Evolutionary conservation across 92 coral and sea anemone genomes (phyloP), one percentile per base, ranked within the genome.

Genomic region (Palythoa caribaeorum): DNA sequence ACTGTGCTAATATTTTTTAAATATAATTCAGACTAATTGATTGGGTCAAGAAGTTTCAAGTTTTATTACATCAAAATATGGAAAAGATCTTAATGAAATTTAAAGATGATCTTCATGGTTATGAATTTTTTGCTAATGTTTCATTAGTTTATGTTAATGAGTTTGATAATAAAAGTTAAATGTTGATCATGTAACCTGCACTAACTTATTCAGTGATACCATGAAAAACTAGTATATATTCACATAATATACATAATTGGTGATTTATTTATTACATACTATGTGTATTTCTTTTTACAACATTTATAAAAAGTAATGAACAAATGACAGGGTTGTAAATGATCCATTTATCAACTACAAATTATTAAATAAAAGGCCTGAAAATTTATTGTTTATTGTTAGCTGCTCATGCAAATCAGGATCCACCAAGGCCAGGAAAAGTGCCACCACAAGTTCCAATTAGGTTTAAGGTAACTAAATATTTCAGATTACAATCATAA

Each of bases 351-450:
- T 54, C 60, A 54, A 54, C 60, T 54, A 54, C 15, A 54, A 54
- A 6, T 54, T 2, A 54, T 54, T 54, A 54, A 63, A 15, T 19
- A 2, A 63, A 63, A 16, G 70, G 20, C 70, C 70, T 63, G 28
- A 63, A n/a, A 63, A 63, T 63, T 63, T 28, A 63, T 19, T 63
- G 28, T 63, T 68, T 63, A 63, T 19, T 63, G 16, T 19, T 63
- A 63, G 70, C 70, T 63, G 70, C 70, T 63, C 35, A 63, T 63
- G 71, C 71, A 63, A 16, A 20, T 63, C 71, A 19, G 35, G 71
- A 70, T 70, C 40, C 74, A 70, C 74, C 74, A 28, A 70, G 74
- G 74, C 74, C 74, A 70, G 17, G 74, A 3, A 70, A 70, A 70
- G 74, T 70, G 44, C 39, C 44, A 70, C 74, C 74, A 28, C 44